Evolutionary conservation across 2,113 vertebrate species (phyloP).

Genomic region (Carollia perspicillata): DNA sequence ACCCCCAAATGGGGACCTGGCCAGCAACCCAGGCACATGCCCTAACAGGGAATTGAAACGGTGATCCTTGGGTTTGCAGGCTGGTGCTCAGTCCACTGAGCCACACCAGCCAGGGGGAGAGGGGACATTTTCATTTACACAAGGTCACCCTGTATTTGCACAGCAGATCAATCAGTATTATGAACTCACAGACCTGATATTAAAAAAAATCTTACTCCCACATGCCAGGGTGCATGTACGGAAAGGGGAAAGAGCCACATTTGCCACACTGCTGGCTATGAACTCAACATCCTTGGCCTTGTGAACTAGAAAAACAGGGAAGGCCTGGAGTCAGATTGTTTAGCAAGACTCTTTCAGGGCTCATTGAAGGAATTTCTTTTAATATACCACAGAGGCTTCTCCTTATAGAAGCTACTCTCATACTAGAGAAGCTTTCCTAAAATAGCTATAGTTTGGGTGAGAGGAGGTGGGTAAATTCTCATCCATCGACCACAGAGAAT

Average conservation of each 20-base stretch:
- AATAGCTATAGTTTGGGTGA: constrained; percentile 28
- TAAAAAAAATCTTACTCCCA: background rate
- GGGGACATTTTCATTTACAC: background rate
- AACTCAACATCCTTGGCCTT: background rate
- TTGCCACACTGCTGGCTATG: accelerated
- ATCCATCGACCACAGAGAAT: background rate
- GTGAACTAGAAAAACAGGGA: background rate
- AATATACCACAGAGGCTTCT: background rate
- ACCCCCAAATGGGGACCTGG: too few species aligned
- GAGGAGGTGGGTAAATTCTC: constrained; percentile 6
- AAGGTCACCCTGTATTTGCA: background rate
- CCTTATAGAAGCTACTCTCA: background rate
- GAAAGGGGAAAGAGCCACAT: background rate
- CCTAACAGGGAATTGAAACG: too few species aligned
- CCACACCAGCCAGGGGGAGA: background rate
- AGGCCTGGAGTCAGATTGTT: background rate
- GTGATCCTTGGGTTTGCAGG: too few species aligned
- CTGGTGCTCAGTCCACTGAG: too few species aligned
- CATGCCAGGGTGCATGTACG: accelerated
- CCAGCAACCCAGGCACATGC: too few species aligned
- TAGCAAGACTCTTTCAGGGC: background rate
- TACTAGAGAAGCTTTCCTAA: constrained; percentile 42
- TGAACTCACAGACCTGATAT: background rate
- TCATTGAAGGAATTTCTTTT: background rate
- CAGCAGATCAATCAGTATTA: background rate